Conservation (phyloP, 2,113 vertebrate genomes). For the Camelus dromedarius region DNA sequence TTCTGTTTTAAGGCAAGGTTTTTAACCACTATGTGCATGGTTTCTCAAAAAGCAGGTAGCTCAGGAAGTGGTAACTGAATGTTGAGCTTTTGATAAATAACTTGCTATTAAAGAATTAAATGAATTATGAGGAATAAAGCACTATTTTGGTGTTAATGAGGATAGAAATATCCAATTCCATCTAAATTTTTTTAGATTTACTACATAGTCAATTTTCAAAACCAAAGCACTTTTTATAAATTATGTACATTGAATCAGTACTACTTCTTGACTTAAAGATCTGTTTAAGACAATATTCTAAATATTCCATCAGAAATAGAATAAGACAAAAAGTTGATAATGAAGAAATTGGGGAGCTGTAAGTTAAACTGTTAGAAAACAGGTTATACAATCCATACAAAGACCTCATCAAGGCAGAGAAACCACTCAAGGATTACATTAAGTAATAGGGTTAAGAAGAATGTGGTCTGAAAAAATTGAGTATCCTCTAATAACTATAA, state of each 20-base stretch:
- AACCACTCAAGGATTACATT: conserved; percentile 84
- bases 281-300: conserved; percentile 42
- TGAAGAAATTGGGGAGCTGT: conserved; percentile 14
- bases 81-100: background rate
- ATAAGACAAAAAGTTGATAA: conserved; percentile 16
- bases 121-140: background rate
- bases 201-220: background rate
- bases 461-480: conserved; percentile 86
- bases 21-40: background rate
- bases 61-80: background rate
- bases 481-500: conserved; percentile 87
- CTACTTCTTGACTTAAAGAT: background rate
- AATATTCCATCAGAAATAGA: conserved; percentile 31
- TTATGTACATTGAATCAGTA: background rate
- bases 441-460: conserved; percentile 86
- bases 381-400: conserved; percentile 51
- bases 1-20: background rate
- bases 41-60: background rate
- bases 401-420: conserved; percentile 77
- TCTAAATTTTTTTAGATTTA: background rate
- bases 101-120: background rate
- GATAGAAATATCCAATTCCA: background rate
- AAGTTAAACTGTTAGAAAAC: conserved; percentile 67
- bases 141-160: background rate
- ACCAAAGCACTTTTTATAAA: background rate